Conservation (phyloP, 2,113 vertebrate species). For the Galeopterus variegatus region DNA sequence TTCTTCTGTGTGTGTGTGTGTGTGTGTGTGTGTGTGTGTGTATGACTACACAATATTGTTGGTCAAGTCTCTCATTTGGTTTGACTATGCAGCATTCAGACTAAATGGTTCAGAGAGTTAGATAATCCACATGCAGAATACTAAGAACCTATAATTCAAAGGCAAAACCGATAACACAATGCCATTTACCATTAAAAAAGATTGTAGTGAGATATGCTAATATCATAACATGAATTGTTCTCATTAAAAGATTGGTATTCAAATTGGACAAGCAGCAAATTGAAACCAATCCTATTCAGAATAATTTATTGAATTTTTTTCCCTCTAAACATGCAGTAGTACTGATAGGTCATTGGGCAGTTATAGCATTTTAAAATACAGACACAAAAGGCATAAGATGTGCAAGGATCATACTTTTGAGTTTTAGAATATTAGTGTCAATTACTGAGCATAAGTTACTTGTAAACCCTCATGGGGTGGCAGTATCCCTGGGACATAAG, state of each 20-base stretch:
- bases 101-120: slow-evolving; percentile 44
- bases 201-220: slow-evolving; percentile 16
- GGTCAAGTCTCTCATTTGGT: slow-evolving; percentile 48
- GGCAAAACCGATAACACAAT: slow-evolving; percentile 10
- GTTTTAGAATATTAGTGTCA: slow-evolving; percentile 4
- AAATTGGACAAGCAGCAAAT: neutral
- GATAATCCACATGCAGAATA: slow-evolving; percentile 38
- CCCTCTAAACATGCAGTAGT: neutral
- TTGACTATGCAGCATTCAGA: slow-evolving; percentile 53
- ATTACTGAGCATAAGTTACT: neutral
- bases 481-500: neutral
- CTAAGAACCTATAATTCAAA: slow-evolving; percentile 65
- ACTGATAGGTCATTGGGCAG: neutral
- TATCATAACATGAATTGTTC: neutral
- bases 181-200: slow-evolving; percentile 59
- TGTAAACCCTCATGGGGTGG: neutral
- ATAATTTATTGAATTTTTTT: neutral
- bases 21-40: too few species aligned
- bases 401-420: slow-evolving; percentile 10
- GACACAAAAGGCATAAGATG: neutral
- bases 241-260: slow-evolving; percentile 54
- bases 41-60: neutral
- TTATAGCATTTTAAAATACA: slow-evolving; percentile 16
- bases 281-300: neutral
- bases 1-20: neutral